Evolutionary conservation across 53 echinoderm and acorn worm genomes (phyloP), one percentile per base, ranked within the genome.

Genomic region (Paracentrotus lividus): DNA sequence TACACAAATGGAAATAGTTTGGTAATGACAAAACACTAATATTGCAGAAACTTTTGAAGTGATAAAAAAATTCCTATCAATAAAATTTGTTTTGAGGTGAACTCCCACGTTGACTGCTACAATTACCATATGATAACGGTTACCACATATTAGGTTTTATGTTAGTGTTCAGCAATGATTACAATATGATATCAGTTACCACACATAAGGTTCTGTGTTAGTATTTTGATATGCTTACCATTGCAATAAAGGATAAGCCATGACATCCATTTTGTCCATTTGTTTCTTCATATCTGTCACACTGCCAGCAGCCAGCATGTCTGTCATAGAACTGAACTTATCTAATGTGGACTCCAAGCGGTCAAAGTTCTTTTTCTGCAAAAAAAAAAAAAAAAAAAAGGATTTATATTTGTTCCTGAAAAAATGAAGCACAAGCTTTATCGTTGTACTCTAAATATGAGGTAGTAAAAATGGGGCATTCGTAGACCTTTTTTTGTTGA

Each of bases 321-420:
- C 99, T 42, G 96, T 94, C 85, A 98, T 96, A 36, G 99, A 96
- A 66, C 97, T 97, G 68, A 98, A 98, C 90, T 96, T 98, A 23
- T 97, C 97, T 42, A 98, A 90, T 0, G 99, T 93, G 31, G 96
- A 93, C 78, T 97, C 95, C 24, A 97, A 94, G 54, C 97, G 94
- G 27, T 96, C 97, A 67, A 95, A 98, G 52, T 98, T 97, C 96
- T 98, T 98, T 93, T 98, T 98, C 99, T 98, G 95, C 66, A 66
- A 31, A 84, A 84, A 20, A 84, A 42, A 84, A 42, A n/a, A n/a
- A n/a, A n/a, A n/a, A n/a, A n/a, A n/a, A n/a, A n/a, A n/a, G n/a
- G n/a, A n/a, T n/a, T n/a, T n/a, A n/a, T n/a, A n/a, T n/a, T n/a
- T n/a, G n/a, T n/a, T n/a, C n/a, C n/a, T n/a, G n/a, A n/a, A n/a